Evolutionary conservation across 2,797 vertebrate genomes (phyloP), one percentile per base, ranked within the genome.

Genomic region (Syngnathus acus): DNA sequence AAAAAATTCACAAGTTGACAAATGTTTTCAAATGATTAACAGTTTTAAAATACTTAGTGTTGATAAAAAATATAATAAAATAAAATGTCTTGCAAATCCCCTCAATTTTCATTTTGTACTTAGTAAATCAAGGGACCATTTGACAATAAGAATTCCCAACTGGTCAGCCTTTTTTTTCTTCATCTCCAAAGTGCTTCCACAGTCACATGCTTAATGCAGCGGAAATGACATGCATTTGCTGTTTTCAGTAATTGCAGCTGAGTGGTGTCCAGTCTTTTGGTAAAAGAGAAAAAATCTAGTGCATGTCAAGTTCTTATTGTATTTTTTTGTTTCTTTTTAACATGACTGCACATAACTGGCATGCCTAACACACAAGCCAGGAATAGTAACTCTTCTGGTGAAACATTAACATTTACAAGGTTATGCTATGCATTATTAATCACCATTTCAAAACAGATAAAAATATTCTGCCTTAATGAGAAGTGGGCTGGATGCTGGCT

Each of bases 361-460:
- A 67, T 21, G 9, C 70, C 68, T 62, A 54, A 51, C 37, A 76
- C 74, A 66, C 65, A 8, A 61, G 50, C 77, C 74, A 69, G 53
- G 71, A 87, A 86, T 80, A 32, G 32, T 32, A 85, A 68, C 73
- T 55, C 13, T 50, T 75, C 51, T 63, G 61, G 74, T 47, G 3
- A 14, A 70, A 70, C 45, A 42, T 67, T 72, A 64, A 71, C 64
- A 73, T 78, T 76, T 80, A 81, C 70, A 59, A 68, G 37, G 60
- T 57, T 14, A 73, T 64, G 65, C 47, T 51, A 17, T 47, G 58
- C 79, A 76, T 70, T 74, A 74, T 73, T 72, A 65, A 76, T 75
- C 53, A 13, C 17, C 57, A 38, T 68, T 72, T 40, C 47, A 67
- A 68, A 64, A 57, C 0, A 0, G 43, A 65, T 55, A 23, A 58